Evolutionary conservation across 2,797 vertebrate genomes (phyloP).

Genomic region (Potorous gilbertii): DNA sequence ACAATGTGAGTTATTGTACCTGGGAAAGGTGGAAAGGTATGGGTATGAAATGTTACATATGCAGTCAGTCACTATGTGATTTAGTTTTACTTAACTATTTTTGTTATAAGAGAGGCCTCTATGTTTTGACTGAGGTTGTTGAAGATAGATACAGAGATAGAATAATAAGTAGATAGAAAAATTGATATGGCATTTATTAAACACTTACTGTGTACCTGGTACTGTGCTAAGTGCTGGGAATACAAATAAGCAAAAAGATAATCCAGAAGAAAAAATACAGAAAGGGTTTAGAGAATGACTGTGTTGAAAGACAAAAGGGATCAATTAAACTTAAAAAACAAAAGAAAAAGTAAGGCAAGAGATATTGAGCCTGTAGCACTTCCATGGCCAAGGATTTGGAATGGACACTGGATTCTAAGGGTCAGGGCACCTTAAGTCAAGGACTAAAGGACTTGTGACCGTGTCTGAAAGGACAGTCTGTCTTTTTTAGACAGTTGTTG

Average conservation of each 20-base stretch:
- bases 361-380: not conserved
- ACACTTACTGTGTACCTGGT: not conserved
- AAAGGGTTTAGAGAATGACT: not conserved
- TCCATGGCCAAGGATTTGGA: not conserved
- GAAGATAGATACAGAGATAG: not conserved
- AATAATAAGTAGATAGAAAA: not conserved
- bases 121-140: not conserved
- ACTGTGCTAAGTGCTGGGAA: not conserved
- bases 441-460: not conserved
- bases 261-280: not conserved
- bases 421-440: not conserved
- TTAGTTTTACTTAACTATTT: not conserved
- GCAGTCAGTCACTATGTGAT: not conserved
- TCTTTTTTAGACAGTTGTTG: not conserved
- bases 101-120: not conserved
- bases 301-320: not conserved
- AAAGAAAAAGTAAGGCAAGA: not conserved
- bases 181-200: not conserved
- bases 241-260: not conserved
- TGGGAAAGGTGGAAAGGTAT: not conserved
- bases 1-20: not conserved
- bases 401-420: not conserved
- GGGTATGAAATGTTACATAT: not conserved
- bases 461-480: not conserved
- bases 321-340: not conserved